Evolutionary conservation across 2,888 invertebrate genomes (phyloP).

Genomic region (Electrophaes corylata): DNA sequence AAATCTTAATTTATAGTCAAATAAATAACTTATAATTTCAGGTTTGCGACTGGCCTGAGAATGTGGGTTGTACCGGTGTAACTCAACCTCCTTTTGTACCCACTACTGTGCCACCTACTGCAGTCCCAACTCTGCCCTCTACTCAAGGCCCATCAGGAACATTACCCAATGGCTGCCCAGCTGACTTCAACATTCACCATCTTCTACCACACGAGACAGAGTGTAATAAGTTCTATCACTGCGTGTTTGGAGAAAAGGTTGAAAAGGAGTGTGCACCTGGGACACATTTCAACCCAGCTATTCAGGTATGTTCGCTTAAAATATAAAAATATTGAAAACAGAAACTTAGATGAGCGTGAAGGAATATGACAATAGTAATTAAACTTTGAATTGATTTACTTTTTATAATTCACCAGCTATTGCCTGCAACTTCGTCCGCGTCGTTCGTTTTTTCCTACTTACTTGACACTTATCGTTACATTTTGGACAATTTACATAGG

Average conservation of each 20-base stretch:
- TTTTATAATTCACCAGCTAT: too few species aligned
- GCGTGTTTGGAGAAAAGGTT: not conserved
- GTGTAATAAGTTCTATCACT: conserved; percentile 39
- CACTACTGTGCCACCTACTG: not conserved
- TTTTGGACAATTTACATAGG: too few species aligned
- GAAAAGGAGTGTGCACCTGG: not conserved
- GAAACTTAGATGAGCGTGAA: too few species aligned
- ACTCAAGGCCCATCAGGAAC: conserved; percentile 22
- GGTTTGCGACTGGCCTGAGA: conserved; percentile 2
- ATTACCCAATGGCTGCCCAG: conserved; percentile 56
- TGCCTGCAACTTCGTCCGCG: too few species aligned
- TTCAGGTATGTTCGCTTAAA: not conserved
- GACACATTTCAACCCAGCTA: not conserved
- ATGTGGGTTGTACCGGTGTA: not conserved
- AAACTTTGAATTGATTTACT: too few species aligned
- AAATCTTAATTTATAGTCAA: too few species aligned
- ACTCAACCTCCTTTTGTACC: not conserved
- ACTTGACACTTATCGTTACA: too few species aligned
- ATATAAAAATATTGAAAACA: too few species aligned
- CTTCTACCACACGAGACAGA: conserved; percentile 55
- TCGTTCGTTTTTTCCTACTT: too few species aligned
- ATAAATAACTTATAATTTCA: not conserved
- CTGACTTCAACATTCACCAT: conserved; percentile 43
- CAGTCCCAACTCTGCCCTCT: not conserved
- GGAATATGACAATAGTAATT: too few species aligned